Conservation (phyloP, 2,797 vertebrate genomes). For the Lates japonicus region DNA sequence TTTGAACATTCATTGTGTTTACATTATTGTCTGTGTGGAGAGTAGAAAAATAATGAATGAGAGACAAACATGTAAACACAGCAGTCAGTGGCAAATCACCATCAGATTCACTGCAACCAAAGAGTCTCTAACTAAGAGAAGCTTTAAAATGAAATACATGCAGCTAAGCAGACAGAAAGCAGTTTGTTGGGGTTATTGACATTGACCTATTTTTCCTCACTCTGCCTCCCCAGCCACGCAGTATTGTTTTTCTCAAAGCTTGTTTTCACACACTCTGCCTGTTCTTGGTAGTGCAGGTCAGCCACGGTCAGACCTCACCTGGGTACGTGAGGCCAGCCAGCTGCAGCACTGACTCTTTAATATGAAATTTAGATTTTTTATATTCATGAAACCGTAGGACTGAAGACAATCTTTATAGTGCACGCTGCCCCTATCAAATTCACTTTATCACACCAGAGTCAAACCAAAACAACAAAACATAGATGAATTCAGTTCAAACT, state of each 20-base stretch:
- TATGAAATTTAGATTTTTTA: background rate
- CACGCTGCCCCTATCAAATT: background rate
- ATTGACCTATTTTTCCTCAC: conserved; percentile 65
- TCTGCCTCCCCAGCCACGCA: conserved; percentile 32
- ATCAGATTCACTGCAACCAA: background rate
- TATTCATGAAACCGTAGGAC: background rate
- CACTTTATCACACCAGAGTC: too few species aligned
- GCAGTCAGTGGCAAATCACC: background rate
- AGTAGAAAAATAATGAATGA: conserved; percentile 1
- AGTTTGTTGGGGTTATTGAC: conserved; percentile 63
- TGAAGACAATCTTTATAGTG: background rate
- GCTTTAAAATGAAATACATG: conserved; percentile 40
- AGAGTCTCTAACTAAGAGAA: background rate
- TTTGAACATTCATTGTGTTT: background rate
- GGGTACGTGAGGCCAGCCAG: background rate
- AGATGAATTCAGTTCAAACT: too few species aligned
- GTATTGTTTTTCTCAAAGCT: conserved; percentile 45
- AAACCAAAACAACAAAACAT: too few species aligned
- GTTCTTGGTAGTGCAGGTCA: too few species aligned
- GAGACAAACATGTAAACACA: background rate
- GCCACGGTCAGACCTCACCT: conserved; percentile 18
- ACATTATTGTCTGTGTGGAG: background rate
- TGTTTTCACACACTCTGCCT: conserved; percentile 40
- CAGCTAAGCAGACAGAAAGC: conserved; percentile 54
- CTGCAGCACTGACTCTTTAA: background rate